Base-by-base conservation (phyloP, 1,140 invertebrate genomes). In the Tetranychus cinnabarinus region DNA sequence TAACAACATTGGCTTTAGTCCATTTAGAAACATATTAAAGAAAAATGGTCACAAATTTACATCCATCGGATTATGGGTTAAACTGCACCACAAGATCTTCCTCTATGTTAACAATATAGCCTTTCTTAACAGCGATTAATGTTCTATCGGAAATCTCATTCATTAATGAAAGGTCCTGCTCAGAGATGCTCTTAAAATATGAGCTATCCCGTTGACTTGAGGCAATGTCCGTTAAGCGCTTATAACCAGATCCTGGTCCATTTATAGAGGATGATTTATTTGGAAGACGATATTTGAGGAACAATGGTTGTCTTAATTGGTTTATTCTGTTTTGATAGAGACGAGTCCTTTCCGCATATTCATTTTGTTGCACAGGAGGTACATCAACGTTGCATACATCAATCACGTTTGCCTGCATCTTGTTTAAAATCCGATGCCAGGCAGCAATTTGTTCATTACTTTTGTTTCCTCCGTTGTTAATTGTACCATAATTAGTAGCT, bases 391-490 rank as follows among this genome's bases (percentile, higher is more conserved):
- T 15, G 23, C 47, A n/a, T 5, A 61, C 59, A 61, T 61, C 59
- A 35, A 61, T 61, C 5, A 61, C 59, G 56, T 54, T 61, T 12
- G 59, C 15, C 23, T 31, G 8, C 59, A 61, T 61, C 31, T 61
- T 61, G 13, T 61, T 15, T 2, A 52, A 54, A 10, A 39, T 61
- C 3, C 52, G 31, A 61, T 52, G 15, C 50, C 42, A 54, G 36
- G 59, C 59, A 39, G n/a, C 33, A 15, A n/a, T 46, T 55, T 56
- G 50, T 15, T 35, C 33, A 10, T 61, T 61, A 35, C 31, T 50
- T 52, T n/a, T 31, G 23, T 8, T 33, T 42, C 39, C 39, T 6
- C 39, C 39, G 10, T 42, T 42, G 23, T 33, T 52, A n/a, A 52
- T 52, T n/a, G 50, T 52, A 13, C 50, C 50, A 52, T 52, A 52